phyloP scores from a whole-genome alignment of 2,888 invertebrate genomes.

The Harpalus rufipes region DNA sequence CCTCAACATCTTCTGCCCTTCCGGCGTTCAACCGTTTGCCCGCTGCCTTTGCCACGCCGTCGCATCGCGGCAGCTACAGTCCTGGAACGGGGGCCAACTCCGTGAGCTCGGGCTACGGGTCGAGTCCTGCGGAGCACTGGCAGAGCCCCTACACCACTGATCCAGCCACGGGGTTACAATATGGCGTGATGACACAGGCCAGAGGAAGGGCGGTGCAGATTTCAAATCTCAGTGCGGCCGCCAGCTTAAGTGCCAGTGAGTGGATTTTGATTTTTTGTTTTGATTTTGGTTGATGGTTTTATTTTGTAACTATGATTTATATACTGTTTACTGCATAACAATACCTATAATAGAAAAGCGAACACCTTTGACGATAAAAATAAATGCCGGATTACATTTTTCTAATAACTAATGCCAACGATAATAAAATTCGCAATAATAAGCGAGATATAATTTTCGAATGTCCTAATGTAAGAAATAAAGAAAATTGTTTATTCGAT shows the following conservation, averaged over 20 bases:
- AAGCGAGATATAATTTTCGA: no score
- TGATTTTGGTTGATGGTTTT: not conserved
- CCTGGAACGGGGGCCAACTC: constrained; percentile 11
- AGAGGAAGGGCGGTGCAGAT: not conserved
- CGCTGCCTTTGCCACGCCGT: constrained; percentile 68
- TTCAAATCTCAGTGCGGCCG: constrained; percentile 81
- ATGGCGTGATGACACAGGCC: constrained; percentile 50
- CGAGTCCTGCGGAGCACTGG: constrained; percentile 52
- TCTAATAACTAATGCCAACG: no score
- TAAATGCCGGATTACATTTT: no score
- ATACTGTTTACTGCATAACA: not conserved
- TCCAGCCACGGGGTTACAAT: constrained; percentile 29
- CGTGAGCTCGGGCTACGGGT: constrained; percentile 50
- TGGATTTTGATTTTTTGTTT: constrained; percentile 70
- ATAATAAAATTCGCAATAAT: no score
- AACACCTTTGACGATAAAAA: no score
- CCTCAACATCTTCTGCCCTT: constrained; percentile 70
- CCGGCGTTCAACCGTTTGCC: constrained; percentile 75
- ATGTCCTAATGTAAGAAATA: no score
- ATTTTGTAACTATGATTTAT: no score
- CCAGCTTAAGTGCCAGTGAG: constrained; percentile 87
- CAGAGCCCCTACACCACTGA: constrained; percentile 53
- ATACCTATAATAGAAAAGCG: not conserved
- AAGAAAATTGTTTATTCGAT: no score
- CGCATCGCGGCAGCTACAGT: constrained; percentile 60